These are phyloP conservation scores for Plebejus argus DNA, from an alignment of 2,888 invertebrate genomes.

Conservation along the genomic window DNA sequence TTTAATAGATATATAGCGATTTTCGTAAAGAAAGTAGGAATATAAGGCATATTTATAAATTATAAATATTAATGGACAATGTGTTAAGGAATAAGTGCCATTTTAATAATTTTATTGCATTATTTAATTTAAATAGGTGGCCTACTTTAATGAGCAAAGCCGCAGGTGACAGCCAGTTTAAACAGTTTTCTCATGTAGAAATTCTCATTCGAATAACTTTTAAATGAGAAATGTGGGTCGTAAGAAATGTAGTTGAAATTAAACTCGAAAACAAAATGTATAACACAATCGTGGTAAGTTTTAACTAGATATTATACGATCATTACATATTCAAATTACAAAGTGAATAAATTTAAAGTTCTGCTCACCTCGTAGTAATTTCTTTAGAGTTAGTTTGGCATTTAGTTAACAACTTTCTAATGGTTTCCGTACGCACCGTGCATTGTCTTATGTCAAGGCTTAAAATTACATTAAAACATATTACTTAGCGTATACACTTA, in stretches of 20 bases:
- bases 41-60: too few relatives aligned
- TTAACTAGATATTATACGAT: slow-evolving; percentile 14
- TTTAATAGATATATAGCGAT: too few relatives aligned
- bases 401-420: slow-evolving; percentile 54
- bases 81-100: too few relatives aligned
- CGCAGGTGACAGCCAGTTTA: neutral
- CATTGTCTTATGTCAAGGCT: neutral
- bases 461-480: neutral
- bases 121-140: neutral
- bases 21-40: too few relatives aligned
- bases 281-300: neutral
- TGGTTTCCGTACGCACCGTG: slow-evolving; percentile 38
- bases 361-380: slow-evolving; percentile 52
- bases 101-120: too few relatives aligned
- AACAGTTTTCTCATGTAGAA: slow-evolving; percentile 1
- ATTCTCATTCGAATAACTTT: slow-evolving; percentile 12
- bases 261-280: slow-evolving; percentile 13
- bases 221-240: slow-evolving; percentile 13
- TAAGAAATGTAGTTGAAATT: slow-evolving; percentile 14
- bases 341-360: slow-evolving; percentile 67
- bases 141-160: neutral
- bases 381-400: slow-evolving; percentile 64
- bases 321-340: slow-evolving; percentile 62
- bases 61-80: too few relatives aligned
- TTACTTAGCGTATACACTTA: neutral